Evolutionary conservation across 2,888 invertebrate species (phyloP).

Genomic region (Aporophyla nigra): DNA sequence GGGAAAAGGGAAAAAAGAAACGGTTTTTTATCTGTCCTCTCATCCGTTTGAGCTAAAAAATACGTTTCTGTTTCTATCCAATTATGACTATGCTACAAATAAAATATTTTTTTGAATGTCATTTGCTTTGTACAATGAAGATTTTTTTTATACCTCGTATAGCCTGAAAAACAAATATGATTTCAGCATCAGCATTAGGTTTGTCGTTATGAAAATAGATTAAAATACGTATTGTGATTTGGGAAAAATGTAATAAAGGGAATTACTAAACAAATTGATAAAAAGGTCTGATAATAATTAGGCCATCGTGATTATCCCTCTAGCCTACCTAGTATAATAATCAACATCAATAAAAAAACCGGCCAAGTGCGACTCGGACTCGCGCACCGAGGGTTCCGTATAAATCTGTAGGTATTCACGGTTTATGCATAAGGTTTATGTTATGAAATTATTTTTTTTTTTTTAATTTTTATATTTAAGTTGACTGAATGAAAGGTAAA

Average conservation of each 20-base stretch:
- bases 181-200: background rate
- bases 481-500: too few relatives aligned
- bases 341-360: background rate
- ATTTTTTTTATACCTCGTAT: background rate
- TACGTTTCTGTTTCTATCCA: slow-evolving; percentile 8
- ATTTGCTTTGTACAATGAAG: background rate
- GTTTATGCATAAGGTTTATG: too few relatives aligned
- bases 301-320: background rate
- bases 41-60: slow-evolving; percentile 1
- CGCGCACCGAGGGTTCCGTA: too few relatives aligned
- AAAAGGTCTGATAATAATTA: background rate
- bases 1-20: slow-evolving; percentile 6
- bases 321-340: background rate
- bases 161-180: background rate
- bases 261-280: background rate
- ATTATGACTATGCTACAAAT: slow-evolving; percentile 16
- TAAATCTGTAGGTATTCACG: too few relatives aligned
- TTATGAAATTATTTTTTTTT: too few relatives aligned
- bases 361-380: too few relatives aligned
- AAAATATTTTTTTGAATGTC: background rate
- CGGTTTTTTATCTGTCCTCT: slow-evolving; percentile 9
- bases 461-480: too few relatives aligned
- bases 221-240: background rate
- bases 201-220: background rate
- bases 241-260: background rate